These are phyloP conservation scores for Hyles lineata DNA, from an alignment of 2,888 invertebrate genomes.

Conservation along the genomic window DNA sequence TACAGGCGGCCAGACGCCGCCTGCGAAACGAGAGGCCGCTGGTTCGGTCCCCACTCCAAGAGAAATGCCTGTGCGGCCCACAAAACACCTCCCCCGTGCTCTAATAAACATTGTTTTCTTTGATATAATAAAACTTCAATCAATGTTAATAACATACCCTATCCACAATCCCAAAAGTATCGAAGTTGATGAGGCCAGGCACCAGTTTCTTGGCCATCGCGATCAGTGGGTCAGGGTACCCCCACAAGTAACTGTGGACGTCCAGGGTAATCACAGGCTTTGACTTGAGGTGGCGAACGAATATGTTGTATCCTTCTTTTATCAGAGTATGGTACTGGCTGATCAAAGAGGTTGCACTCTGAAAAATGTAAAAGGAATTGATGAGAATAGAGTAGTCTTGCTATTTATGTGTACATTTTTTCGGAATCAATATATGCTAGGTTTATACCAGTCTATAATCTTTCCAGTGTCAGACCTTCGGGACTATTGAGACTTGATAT, in stretches of 20 bases:
- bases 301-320: not conserved
- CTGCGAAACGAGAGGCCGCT: too few relatives aligned
- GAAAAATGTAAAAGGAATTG: not conserved
- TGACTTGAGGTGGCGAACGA: conserved; percentile 4
- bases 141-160: not conserved
- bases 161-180: conserved; percentile 17
- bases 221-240: conserved; percentile 90
- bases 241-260: conserved; percentile 90
- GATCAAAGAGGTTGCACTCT: conserved; percentile 17
- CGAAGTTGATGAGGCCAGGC: conserved; percentile 25
- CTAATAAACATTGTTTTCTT: not conserved
- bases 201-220: conserved; percentile 85
- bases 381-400: not conserved
- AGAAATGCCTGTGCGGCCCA: too few relatives aligned
- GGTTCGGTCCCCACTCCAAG: too few relatives aligned
- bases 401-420: too few relatives aligned
- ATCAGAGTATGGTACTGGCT: conserved; percentile 3
- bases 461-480: too few relatives aligned
- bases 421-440: too few relatives aligned
- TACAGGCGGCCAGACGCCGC: too few relatives aligned
- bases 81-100: too few relatives aligned
- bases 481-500: too few relatives aligned
- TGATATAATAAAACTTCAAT: not conserved
- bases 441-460: too few relatives aligned
- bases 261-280: conserved; percentile 74